Evolutionary conservation across 2,888 invertebrate genomes (phyloP), one percentile per base, ranked within the genome.

Genomic region (Lepidochrysops patricia): DNA sequence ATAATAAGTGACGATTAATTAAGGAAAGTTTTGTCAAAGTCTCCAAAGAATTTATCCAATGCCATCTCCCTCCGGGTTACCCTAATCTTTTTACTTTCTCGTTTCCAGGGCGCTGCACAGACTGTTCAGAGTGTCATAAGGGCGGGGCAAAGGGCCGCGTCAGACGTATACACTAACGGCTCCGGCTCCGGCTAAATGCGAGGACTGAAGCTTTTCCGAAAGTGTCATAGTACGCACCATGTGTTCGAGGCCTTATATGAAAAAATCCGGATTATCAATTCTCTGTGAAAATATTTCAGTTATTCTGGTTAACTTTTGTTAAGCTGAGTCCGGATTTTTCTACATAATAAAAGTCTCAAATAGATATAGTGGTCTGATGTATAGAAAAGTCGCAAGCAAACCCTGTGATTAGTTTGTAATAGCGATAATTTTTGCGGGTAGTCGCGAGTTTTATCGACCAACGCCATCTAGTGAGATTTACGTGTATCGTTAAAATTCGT

Each of bases 21-120:
- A n/a, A n/a, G n/a, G n/a, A n/a, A n/a, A n/a, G n/a, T n/a, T n/a
- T n/a, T n/a, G n/a, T n/a, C n/a, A n/a, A n/a, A n/a, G n/a, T n/a
- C n/a, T n/a, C 13, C 7, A 37, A 37, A 7, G 5, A 15, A 2
- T 7, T 6, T 13, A 9, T 9, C 29, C 6, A 29, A 9, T 29
- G 7, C 29, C 29, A 9, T 1, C 9, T 7, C 7, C 6, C 12
- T 2, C 7, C 15, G 7, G 5, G n/a, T n/a, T 12, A 37, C 37
- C 7, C 4, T 27, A 57, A 15, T 27, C n/a, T 9, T 29, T 4
- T n/a, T 5, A 9, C n/a, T 34, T 19, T n/a, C 5, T 1, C 7
- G 34, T 50, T 90, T 91, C 57, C 90, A 94, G 94, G 94, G 94
- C 70, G 94, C 94, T 67, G 93, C 94, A 23, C 91, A 92, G 70